A percentile compares a stretch with the other conserved stretches of the same genome.
These are phyloP conservation scores for Tetrapedia diversipes DNA, from an alignment of 2,888 invertebrate genomes.

Conservation along the genomic window DNA sequence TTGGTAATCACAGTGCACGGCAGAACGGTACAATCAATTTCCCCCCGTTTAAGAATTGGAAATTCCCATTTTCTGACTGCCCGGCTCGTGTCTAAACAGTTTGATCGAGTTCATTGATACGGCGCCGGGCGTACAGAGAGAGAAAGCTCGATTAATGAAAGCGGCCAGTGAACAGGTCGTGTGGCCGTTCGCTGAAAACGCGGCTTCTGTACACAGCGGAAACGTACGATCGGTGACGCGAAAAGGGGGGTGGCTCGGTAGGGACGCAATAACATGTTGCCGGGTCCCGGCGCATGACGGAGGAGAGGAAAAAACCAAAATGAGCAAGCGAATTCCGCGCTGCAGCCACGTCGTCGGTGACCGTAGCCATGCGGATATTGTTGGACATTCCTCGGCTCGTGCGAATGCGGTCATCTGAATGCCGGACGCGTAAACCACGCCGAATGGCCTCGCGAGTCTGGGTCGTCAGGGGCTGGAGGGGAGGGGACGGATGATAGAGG, in stretches of 20 bases:
- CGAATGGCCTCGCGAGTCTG: slow-evolving; percentile 77
- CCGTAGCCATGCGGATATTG: slow-evolving; percentile 77
- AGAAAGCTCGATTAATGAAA: slow-evolving; percentile 60
- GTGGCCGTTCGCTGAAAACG: slow-evolving; percentile 43
- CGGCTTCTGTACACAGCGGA: slow-evolving; percentile 50
- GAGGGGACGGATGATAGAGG: slow-evolving; percentile 60
- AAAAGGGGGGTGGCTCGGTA: slow-evolving; percentile 28
- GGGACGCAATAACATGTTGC: slow-evolving; percentile 61
- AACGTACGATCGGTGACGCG: slow-evolving; percentile 60
- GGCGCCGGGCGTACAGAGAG: slow-evolving; percentile 13
- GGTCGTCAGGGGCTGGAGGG: slow-evolving; percentile 60
- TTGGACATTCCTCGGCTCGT: slow-evolving; percentile 81
- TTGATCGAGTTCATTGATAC: slow-evolving; percentile 64
- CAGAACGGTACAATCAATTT: slow-evolving; percentile 10
- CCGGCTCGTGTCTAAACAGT: slow-evolving; percentile 43
- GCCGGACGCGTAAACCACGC: slow-evolving; percentile 82
- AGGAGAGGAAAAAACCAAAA: slow-evolving; percentile 62
- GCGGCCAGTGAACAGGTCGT: slow-evolving; percentile 26
- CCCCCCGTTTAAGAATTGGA: slow-evolving; percentile 16
- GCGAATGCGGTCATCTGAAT: slow-evolving; percentile 82
- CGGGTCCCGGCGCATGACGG: slow-evolving; percentile 51
- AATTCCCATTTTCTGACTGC: slow-evolving; percentile 30
- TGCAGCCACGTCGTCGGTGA: slow-evolving; percentile 71
- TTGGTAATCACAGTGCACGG: too few relatives aligned
- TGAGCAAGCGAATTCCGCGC: slow-evolving; percentile 69